Percentiles rank a stretch among this genome's conserved stretches.
phyloP scores from a whole-genome alignment of 92 coral and sea anemone species.

The Parazoanthus swiftii region DNA sequence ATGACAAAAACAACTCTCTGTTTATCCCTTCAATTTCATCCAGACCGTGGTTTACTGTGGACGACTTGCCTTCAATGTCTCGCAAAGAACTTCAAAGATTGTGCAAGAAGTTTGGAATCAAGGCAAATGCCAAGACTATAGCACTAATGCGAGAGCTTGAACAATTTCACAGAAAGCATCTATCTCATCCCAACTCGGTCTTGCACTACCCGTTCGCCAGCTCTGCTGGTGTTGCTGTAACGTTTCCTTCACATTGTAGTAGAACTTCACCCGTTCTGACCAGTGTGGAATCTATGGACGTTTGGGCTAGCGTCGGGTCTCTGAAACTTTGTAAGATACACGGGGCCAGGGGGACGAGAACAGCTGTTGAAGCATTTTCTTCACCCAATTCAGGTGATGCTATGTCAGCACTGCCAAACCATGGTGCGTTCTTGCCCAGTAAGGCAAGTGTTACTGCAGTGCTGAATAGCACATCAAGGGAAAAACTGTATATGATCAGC shows the following conservation, averaged over 20 bases:
- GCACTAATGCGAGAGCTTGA: constrained; percentile 59
- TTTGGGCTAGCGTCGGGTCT: constrained; percentile 63
- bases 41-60: constrained; percentile 70
- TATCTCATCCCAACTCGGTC: constrained; percentile 67
- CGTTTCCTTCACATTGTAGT: constrained; percentile 37
- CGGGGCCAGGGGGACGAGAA: constrained; percentile 60
- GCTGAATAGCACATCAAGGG: constrained; percentile 61
- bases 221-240: constrained; percentile 1
- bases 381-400: neutral
- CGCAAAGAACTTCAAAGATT: constrained; percentile 79
- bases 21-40: neutral
- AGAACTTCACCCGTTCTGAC: constrained; percentile 55
- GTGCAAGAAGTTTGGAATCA: constrained; percentile 77
- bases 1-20: neutral
- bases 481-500: constrained; percentile 69
- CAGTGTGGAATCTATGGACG: constrained; percentile 56
- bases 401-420: neutral
- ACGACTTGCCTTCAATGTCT: constrained; percentile 52
- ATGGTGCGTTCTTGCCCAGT: constrained; percentile 40
- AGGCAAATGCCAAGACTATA: constrained; percentile 72
- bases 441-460: constrained; percentile 76
- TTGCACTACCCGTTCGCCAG: constrained; percentile 80
- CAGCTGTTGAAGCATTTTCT: constrained; percentile 47
- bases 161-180: constrained; percentile 59
- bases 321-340: constrained; percentile 45